A percentile compares a stretch with the other conserved stretches of the same genome.
Conservation (phyloP, 2,888 invertebrate species). For the Pammene aurita region DNA sequence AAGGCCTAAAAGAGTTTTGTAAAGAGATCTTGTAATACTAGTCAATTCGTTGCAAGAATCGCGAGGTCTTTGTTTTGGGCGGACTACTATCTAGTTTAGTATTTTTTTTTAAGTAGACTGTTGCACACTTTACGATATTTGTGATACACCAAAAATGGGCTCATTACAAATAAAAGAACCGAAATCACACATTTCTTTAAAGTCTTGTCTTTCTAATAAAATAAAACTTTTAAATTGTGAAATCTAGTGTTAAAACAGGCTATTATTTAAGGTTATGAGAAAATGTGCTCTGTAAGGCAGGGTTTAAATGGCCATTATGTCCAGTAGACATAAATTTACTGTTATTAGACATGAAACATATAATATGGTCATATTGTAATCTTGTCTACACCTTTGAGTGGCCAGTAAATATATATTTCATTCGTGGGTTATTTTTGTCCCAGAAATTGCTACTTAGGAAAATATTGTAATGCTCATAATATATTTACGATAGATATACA, state of each 20-base stretch:
- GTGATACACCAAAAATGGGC: too few relatives aligned
- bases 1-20: too few relatives aligned
- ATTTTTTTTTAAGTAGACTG: too few relatives aligned
- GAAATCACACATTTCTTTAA: neutral
- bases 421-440: neutral
- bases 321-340: slow-evolving; percentile 15
- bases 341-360: slow-evolving; percentile 8
- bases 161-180: too few relatives aligned
- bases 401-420: neutral
- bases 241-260: neutral
- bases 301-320: slow-evolving; percentile 13
- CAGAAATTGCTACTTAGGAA: neutral
- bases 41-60: too few relatives aligned
- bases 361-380: neutral
- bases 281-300: slow-evolving; percentile 12
- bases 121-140: too few relatives aligned
- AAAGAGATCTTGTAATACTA: too few relatives aligned
- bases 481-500: too few relatives aligned
- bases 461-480: too few relatives aligned
- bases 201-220: neutral
- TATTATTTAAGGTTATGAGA: neutral
- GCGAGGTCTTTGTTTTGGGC: too few relatives aligned
- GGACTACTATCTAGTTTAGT: too few relatives aligned
- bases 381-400: neutral
- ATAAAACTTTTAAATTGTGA: neutral